Base-by-base conservation (phyloP, 2,797 vertebrate genomes). In the Natrix natrix region DNA sequence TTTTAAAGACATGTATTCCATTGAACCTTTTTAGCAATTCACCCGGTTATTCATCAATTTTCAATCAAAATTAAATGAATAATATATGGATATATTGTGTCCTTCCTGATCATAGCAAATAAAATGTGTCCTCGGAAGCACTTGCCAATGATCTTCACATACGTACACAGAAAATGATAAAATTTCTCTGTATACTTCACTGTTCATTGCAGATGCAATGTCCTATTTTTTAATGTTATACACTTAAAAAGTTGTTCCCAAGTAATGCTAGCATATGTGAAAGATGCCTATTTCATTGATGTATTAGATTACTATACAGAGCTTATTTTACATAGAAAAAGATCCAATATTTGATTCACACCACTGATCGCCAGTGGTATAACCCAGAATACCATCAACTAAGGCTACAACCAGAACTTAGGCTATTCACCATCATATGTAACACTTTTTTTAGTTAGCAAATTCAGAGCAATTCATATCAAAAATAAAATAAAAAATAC, bases 1-100 rank as follows among this genome's bases (percentile, higher is more conserved):
- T 92, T 57, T 92, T 86, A 90, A 94, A 22, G 87, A 78, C 55
- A 87, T 69, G 54, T 48, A 57, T 90, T 90, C n/a, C 60, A 93
- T 93, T 69, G 66, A 69, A 69, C 3, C 17, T 94, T 74, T 74
- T 74, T 78, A 91, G 52, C 69, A 87, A 95, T 7, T n/a, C 5
- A 0, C 93, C 87, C 60, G 91, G 60, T 92, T 91, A 83, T 20
- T 17, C 93, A 26, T 83, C 92, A 32, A 88, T 24, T 93, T 89
- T 89, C 11, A 92, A 89, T 92, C 20, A 24, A 78, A 91, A 32
- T 78, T 17, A 60, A 86, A 59, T 88, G 5, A 59, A 63, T 52
- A 57, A 52, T 28, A 52, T n/a, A n/a, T n/a, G 11, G 48, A 61
- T 52, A 91, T 54, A 57, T n/a, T 78, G 54, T 20, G 37, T 43